Conservation (phyloP, 2,888 invertebrate species). For the Frankliniella intonsa region DNA sequence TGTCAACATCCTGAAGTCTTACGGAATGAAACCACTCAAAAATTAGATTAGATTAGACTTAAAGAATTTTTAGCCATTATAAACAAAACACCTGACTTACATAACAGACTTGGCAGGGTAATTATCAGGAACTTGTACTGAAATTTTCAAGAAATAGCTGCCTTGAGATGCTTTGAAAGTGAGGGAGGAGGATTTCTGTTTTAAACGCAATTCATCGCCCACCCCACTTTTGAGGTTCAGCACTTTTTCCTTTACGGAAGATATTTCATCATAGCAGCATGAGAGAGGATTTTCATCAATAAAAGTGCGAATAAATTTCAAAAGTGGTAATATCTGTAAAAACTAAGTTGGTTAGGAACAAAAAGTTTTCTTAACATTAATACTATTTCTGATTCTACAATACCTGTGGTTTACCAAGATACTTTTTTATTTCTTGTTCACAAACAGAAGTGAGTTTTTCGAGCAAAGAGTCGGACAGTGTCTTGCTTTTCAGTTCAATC, state of each 20-base stretch:
- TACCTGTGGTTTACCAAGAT: conserved; percentile 57
- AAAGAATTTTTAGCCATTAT: not conserved
- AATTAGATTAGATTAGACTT: conserved; percentile 12
- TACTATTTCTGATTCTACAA: not conserved
- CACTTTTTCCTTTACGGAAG: conserved; percentile 52
- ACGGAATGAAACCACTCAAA: not conserved
- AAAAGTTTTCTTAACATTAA: not conserved
- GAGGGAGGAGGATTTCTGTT: conserved; percentile 61
- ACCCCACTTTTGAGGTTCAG: conserved; percentile 42
- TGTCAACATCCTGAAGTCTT: conserved; percentile 56
- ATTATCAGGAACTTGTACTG: conserved; percentile 57
- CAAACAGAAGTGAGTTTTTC: conserved; percentile 57
- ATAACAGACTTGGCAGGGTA: conserved; percentile 56
- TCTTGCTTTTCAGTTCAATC: conserved; percentile 66
- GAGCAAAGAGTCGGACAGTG: conserved; percentile 59
- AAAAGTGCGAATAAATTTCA: conserved; percentile 61
- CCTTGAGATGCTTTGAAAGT: conserved; percentile 54
- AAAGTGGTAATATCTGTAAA: conserved; percentile 51
- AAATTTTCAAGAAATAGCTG: conserved; percentile 58
- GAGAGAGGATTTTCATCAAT: conserved; percentile 65
- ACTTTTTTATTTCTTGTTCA: conserved; percentile 57
- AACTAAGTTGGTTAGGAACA: conserved; percentile 33
- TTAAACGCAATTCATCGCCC: conserved; percentile 59
- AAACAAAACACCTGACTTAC: conserved; percentile 44
- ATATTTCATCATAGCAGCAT: conserved; percentile 67